Evolutionary conservation across 1,140 invertebrate species (phyloP), one percentile per base, ranked within the genome.

Genomic region (Cherax destructor): DNA sequence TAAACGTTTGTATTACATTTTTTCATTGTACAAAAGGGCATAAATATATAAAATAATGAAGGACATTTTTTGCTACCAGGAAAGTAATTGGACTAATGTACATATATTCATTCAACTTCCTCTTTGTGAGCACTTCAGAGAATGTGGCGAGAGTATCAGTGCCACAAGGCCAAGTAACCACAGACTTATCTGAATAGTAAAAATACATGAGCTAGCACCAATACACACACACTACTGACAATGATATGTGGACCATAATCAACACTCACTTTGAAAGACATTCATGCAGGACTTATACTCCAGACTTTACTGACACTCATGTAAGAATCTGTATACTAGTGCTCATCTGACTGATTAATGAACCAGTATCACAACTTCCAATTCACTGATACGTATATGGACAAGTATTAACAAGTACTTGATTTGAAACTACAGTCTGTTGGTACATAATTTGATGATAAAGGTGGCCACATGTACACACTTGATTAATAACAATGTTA

Each of bases 21-120:
- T 56, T 24, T 83, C 61, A 49, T n/a, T 83, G 81, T 83, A 83
- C 59, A 83, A 83, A 69, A 83, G 24, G 52, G 61, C 81, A 83
- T 69, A 69, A 65, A 61, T 83, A 83, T 83, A 83, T 69, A 83
- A 50, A 49, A 50, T 50, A 74, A 41, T 74, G 69, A 30, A 74
- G 24, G 69, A 5, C 41, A 74, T 21, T 30, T 9, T 69, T 16
- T 16, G 13, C 30, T 41, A 2, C 65, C 13, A 18, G 65, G 5
- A 69, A 74, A 10, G 24, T 74, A 74, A 74, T 6, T 74, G 81
- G 81, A 69, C 69, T 69, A 69, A 83, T 61, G 81, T 65, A 69
- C 6, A 24, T 83, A 56, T n/a, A 69, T 61, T 24, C 61, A 41
- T 69, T 69, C 6, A 69, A 13, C 65, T 69, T 69, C 21, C 65